These are phyloP conservation scores for Galaxias olidus DNA, from an alignment of 2,797 vertebrate genomes.

Conservation along the genomic window DNA sequence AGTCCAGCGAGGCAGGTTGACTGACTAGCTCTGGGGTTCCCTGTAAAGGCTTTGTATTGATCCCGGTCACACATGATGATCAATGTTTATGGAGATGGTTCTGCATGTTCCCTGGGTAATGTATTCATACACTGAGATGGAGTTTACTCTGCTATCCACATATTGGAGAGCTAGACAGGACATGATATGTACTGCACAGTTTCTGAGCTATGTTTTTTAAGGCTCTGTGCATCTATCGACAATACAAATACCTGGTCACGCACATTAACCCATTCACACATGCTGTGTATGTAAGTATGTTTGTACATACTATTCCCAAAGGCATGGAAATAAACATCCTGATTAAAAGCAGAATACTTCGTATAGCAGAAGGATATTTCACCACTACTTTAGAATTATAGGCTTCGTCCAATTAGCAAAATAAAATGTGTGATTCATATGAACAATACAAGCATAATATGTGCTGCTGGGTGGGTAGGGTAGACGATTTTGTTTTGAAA, in stretches of 20 bases:
- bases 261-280: slow-evolving; percentile 29
- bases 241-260: slow-evolving; percentile 44
- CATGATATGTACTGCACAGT: slow-evolving; percentile 33
- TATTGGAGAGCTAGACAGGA: no score
- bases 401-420: no score
- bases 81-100: slow-evolving; percentile 46
- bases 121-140: slow-evolving; percentile 35
- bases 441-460: no score
- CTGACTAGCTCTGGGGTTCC: slow-evolving; percentile 30
- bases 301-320: slow-evolving; percentile 33
- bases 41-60: slow-evolving; percentile 38
- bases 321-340: slow-evolving; percentile 35
- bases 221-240: slow-evolving; percentile 40
- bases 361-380: no score
- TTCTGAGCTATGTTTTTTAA: no score
- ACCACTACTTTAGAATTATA: no score
- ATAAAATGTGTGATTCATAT: no score
- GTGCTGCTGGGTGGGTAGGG: no score
- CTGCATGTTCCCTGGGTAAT: slow-evolving; percentile 43
- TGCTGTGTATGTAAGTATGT: slow-evolving; percentile 8
- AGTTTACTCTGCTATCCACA: no score
- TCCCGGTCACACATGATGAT: slow-evolving; percentile 43
- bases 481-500: no score
- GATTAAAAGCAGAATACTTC: slow-evolving; percentile 6
- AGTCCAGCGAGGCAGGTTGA: slow-evolving; percentile 27